Evolutionary conservation across 2,113 vertebrate species (phyloP).

Genomic region (Mormyrus lacerda): DNA sequence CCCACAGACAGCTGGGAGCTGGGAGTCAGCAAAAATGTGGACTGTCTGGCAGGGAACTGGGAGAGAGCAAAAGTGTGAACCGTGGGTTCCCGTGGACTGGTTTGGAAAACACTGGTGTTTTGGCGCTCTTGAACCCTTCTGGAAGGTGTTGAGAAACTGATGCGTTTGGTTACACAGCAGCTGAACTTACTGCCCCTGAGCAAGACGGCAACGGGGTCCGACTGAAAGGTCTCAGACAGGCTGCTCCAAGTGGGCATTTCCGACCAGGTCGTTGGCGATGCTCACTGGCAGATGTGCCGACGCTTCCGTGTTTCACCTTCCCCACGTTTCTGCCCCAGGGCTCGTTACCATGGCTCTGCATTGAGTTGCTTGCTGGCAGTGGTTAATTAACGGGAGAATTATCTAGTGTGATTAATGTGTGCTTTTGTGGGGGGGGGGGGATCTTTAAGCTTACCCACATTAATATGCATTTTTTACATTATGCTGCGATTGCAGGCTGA

Average conservation of each 20-base stretch:
- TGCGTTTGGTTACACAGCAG: not conserved
- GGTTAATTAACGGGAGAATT: not conserved
- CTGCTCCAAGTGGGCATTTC: not conserved
- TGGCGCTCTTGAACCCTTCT: not conserved
- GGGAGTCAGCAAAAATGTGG: not conserved
- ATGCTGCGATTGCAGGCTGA: not conserved
- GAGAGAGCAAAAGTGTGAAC: not conserved
- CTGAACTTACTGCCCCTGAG: not conserved
- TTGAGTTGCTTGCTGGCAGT: not conserved
- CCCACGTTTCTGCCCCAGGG: not conserved
- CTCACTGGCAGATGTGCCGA: not conserved
- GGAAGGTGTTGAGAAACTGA: not conserved
- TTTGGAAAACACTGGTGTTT: not conserved
- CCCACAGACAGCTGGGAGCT: not conserved
- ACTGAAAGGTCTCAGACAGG: not conserved
- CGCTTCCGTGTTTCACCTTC: not conserved
- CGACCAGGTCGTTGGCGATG: not conserved
- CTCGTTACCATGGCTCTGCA: not conserved
- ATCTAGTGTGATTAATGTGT: not conserved
- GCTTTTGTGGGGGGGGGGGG: not conserved
- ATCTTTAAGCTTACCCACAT: not conserved
- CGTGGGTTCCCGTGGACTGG: not conserved
- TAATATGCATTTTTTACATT: not conserved
- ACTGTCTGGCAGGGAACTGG: not conserved
- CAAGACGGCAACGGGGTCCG: not conserved